phyloP scores from a whole-genome alignment of 2,113 vertebrate genomes.

The Bothrops jararaca region DNA sequence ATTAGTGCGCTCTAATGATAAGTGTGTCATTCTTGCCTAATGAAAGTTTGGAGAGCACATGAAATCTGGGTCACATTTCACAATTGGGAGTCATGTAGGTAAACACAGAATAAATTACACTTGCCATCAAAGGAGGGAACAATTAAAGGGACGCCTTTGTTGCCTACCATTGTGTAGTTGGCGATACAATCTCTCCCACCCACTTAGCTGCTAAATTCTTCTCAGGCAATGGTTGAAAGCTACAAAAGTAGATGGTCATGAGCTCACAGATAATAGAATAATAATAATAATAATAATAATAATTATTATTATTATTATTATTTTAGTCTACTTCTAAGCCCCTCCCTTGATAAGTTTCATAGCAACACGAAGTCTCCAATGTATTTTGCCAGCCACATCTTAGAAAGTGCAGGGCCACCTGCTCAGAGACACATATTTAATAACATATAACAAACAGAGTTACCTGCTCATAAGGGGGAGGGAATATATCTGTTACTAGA shows the following conservation, averaged over 20 bases:
- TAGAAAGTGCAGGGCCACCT: conserved; percentile 19
- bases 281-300: too few relatives aligned
- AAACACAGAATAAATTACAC: conserved; percentile 36
- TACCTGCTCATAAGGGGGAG: conserved; percentile 16
- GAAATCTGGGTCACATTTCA: conserved; percentile 58
- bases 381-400: conserved; percentile 31
- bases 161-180: conserved; percentile 34
- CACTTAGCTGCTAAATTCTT: conserved; percentile 5
- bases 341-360: conserved; percentile 8
- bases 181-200: conserved; percentile 13
- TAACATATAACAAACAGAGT: conserved; percentile 37
- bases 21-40: conserved; percentile 64
- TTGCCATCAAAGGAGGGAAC: conserved; percentile 44
- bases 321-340: not conserved
- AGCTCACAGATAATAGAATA: not conserved
- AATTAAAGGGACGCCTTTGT: conserved; percentile 38
- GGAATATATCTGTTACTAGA: conserved; percentile 2
- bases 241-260: not conserved
- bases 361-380: not conserved
- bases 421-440: conserved; percentile 31
- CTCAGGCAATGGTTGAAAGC: conserved; percentile 17
- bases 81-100: conserved; percentile 45
- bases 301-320: not conserved
- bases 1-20: conserved; percentile 63
- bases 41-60: conserved; percentile 48